Conservation (phyloP, 2,888 invertebrate genomes). For the Orchesella flavescens region DNA sequence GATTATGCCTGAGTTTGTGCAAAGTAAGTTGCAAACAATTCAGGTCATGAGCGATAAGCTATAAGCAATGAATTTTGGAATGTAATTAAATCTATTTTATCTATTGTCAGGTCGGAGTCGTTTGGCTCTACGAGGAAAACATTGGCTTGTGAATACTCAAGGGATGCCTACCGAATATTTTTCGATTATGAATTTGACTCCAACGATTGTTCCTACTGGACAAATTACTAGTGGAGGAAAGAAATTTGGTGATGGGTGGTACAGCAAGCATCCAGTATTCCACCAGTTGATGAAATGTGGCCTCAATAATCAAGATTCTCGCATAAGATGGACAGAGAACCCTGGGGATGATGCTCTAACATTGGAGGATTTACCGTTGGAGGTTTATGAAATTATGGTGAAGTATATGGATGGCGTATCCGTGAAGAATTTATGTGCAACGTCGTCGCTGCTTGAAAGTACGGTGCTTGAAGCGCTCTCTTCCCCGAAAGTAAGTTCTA, state of each 20-base stretch:
- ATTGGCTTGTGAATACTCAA: too few relatives aligned
- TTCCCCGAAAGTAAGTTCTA: not conserved
- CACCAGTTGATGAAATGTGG: not conserved
- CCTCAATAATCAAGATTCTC: not conserved
- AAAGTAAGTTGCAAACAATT: too few relatives aligned
- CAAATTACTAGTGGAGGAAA: too few relatives aligned
- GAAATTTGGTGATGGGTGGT: not conserved
- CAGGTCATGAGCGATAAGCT: too few relatives aligned
- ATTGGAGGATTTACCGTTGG: constrained; percentile 30
- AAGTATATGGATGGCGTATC: constrained; percentile 25
- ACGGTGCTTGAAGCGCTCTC: constrained; percentile 11
- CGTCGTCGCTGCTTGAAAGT: not conserved
- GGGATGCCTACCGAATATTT: too few relatives aligned
- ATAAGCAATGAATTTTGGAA: too few relatives aligned
- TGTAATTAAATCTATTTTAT: too few relatives aligned
- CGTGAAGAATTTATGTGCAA: constrained; percentile 23
- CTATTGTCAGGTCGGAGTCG: too few relatives aligned
- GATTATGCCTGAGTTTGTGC: too few relatives aligned
- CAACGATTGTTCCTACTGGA: too few relatives aligned
- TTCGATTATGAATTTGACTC: too few relatives aligned
- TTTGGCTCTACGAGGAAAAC: not conserved
- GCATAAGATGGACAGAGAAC: not conserved
- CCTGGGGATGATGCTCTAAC: not conserved
- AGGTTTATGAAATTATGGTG: constrained; percentile 34
- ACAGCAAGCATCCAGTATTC: not conserved